Base-by-base conservation (phyloP, 2,888 invertebrate species). In the Muscina levida region DNA sequence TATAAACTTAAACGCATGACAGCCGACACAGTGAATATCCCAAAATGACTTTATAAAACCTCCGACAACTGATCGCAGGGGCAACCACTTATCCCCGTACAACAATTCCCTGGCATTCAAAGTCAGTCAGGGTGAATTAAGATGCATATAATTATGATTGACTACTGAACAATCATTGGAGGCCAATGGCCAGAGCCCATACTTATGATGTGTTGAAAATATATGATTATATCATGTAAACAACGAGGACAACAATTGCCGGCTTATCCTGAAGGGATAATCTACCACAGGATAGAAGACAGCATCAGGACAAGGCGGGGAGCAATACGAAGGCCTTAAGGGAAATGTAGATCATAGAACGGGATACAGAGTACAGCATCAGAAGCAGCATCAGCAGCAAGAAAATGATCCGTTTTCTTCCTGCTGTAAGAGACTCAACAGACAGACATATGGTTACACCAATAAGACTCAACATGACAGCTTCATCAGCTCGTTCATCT, bases 61-160 rank as follows among this genome's bases (percentile, higher is more conserved):
- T 31, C 31, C 31, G 8, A 31, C 8, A n/a, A n/a, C n/a, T n/a
- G n/a, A n/a, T n/a, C n/a, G 10, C 48, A 48, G 1, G 5, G 4
- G 3, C 13, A 24, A 13, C 13, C 53, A 53, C 53, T 24, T 53
- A 53, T 24, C 24, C 13, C 24, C 10, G 1, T 53, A 46, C 15
- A 19, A 17, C 15, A n/a, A 46, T n/a, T 1, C 46, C 46, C 6
- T n/a, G 8, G 46, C 48, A 31, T 31, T 31, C 4, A 31, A 31
- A 31, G 31, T 31, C 31, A 31, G 3, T 19, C 48, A 19, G 17
- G 6, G 48, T 48, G 4, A 1, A 8, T 39, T 19, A 31, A 66
- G 70, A 79, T 76, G 79, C 79, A 76, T 76, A 72, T 72, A 72
- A 72, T 79, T 70, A 81, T 81, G 77, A 81, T 81, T 71, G 77